Evolutionary conservation across 2,888 invertebrate genomes (phyloP).

Genomic region (Maniola hyperantus): DNA sequence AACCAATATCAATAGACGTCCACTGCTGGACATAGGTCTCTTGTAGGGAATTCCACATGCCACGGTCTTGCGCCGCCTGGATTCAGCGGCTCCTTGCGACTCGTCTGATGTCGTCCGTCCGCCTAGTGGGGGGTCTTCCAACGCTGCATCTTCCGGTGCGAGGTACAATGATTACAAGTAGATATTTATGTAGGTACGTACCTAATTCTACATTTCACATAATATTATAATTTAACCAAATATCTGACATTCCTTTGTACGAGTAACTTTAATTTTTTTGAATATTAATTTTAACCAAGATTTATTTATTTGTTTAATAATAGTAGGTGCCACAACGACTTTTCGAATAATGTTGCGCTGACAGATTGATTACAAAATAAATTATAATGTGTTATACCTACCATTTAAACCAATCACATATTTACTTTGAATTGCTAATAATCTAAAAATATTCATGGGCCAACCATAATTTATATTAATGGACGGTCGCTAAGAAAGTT

Average conservation of each 20-base stretch:
- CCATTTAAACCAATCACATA: constrained; percentile 2
- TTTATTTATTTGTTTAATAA: constrained; percentile 1
- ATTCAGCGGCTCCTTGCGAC: too few relatives aligned
- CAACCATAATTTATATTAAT: not conserved
- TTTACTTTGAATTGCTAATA: constrained; percentile 21
- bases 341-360: constrained; percentile 8
- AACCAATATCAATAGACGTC: too few relatives aligned
- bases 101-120: too few relatives aligned
- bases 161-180: too few relatives aligned
- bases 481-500: constrained; percentile 9
- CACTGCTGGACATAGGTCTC: too few relatives aligned
- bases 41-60: too few relatives aligned
- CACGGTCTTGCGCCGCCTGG: too few relatives aligned
- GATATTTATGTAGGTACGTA: too few relatives aligned
- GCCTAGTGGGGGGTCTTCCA: too few relatives aligned
- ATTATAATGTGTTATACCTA: not conserved
- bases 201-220: too few relatives aligned
- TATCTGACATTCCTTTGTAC: not conserved
- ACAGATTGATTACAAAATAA: constrained; percentile 19
- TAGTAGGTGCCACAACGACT: not conserved
- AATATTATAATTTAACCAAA: not conserved
- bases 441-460: constrained; percentile 15
- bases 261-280: not conserved
- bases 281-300: not conserved
- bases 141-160: too few relatives aligned